Percentiles rank a stretch among this genome's conserved stretches.
These are phyloP conservation scores for Enteromius anoplus DNA, from an alignment of 2,797 vertebrate species.

Conservation along the genomic window DNA sequence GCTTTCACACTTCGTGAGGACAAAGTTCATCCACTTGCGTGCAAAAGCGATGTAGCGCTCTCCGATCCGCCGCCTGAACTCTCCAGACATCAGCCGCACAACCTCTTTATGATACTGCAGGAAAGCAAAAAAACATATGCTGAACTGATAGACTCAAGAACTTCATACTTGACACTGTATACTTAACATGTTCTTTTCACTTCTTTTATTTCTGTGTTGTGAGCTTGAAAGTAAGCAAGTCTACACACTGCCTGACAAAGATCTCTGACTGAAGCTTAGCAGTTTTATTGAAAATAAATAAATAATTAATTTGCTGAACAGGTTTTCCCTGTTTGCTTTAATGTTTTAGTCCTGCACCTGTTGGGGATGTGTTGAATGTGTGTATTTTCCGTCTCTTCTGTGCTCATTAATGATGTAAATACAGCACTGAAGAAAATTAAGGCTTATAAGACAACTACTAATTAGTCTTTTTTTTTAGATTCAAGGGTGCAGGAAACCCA, in stretches of 20 bases:
- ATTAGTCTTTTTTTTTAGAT: background rate
- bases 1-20: slow-evolving; percentile 98
- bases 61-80: slow-evolving; percentile 95
- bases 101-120: slow-evolving; percentile 98
- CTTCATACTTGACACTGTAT: background rate
- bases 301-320: too few species aligned
- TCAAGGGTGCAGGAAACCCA: background rate
- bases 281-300: too few species aligned
- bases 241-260: background rate
- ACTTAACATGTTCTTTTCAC: background rate
- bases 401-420: slow-evolving; percentile 1
- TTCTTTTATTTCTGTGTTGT: background rate
- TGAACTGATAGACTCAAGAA: background rate
- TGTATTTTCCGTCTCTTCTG: background rate
- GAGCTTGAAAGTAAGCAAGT: background rate
- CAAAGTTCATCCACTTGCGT: slow-evolving; percentile 98
- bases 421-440: background rate
- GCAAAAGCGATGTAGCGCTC: slow-evolving; percentile 96
- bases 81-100: slow-evolving; percentile 97
- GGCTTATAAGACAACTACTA: background rate
- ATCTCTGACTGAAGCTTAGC: background rate
- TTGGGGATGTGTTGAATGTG: background rate
- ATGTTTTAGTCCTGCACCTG: background rate
- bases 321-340: background rate
- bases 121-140: background rate